These are phyloP conservation scores for Aurelia sp. DNA, from an alignment of 30 jellyfish, hydroid and myxozoan genomes.

Conservation along the genomic window DNA sequence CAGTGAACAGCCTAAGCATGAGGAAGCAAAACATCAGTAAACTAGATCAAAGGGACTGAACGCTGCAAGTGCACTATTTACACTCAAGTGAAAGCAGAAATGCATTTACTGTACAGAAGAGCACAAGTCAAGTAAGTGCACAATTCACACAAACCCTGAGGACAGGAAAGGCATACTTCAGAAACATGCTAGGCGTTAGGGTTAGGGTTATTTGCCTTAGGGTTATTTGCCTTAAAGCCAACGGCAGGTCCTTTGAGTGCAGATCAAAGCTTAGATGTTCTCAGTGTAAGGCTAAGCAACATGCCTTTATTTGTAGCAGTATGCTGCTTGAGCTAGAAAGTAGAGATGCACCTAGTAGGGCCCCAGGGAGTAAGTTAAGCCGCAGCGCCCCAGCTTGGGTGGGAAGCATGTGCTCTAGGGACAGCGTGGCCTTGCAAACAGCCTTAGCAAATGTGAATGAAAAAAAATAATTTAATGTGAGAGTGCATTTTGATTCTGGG, in stretches of 20 bases:
- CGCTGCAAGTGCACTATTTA: too few relatives aligned
- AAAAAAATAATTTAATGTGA: constrained; percentile 28
- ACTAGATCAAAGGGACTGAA: too few relatives aligned
- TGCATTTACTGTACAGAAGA: background rate
- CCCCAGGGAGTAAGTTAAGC: background rate
- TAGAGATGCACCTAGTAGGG: constrained; percentile 33
- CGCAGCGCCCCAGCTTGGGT: too few relatives aligned
- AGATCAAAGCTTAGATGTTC: constrained; percentile 14
- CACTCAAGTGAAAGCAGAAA: background rate
- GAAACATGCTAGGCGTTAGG: background rate
- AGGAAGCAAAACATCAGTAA: too few relatives aligned
- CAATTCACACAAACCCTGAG: background rate
- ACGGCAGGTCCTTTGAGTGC: constrained; percentile 35
- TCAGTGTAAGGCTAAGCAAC: constrained; percentile 40
- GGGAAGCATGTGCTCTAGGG: too few relatives aligned
- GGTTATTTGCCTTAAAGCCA: constrained; percentile 9
- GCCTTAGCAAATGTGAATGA: too few relatives aligned
- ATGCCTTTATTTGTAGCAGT: constrained; percentile 26
- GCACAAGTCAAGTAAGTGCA: constrained; percentile 12
- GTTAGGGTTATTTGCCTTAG: too few relatives aligned
- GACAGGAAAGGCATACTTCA: constrained; percentile 27
- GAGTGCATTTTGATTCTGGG: constrained; percentile 55
- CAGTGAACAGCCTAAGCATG: too few relatives aligned
- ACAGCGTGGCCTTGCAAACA: too few relatives aligned
- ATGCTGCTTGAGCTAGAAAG: constrained; percentile 21